A percentile compares a stretch with the other conserved stretches of the same genome.
These are phyloP conservation scores for Drosophila insularis DNA, from an alignment of 1,140 invertebrate species.

Conservation along the genomic window DNA sequence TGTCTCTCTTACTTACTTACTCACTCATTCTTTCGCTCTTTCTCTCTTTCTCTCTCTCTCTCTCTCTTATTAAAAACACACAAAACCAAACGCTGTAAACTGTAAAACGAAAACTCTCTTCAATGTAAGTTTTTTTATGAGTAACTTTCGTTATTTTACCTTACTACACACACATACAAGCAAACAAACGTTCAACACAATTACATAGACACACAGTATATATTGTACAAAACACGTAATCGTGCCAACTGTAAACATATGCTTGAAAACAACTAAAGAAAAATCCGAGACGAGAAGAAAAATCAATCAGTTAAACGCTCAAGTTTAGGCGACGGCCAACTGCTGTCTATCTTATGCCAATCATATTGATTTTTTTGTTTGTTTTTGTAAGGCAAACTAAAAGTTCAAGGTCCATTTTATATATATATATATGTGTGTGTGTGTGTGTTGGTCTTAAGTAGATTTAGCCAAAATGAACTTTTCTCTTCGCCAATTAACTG, in stretches of 20 bases:
- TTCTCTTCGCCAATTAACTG: neutral
- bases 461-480: neutral
- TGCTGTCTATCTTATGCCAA: neutral
- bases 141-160: conserved; percentile 18
- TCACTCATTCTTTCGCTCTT: conserved; percentile 32
- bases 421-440: neutral
- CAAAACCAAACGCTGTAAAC: conserved; percentile 43
- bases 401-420: conserved; percentile 63
- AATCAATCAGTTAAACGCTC: conserved; percentile 54
- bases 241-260: conserved; percentile 50
- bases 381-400: conserved; percentile 12
- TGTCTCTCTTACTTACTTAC: conserved; percentile 16
- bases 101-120: conserved; percentile 30
- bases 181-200: neutral
- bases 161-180: neutral
- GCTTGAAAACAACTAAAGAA: conserved; percentile 32
- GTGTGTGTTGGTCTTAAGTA: neutral
- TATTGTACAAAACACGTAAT: conserved; percentile 20
- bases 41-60: conserved; percentile 18
- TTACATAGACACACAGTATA: conserved; percentile 5
- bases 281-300: conserved; percentile 36
- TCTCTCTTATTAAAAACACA: conserved; percentile 34
- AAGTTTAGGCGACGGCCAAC: neutral
- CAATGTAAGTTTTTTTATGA: conserved; percentile 61
- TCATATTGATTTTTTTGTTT: conserved; percentile 58